Percentiles rank a stretch among this genome's conserved stretches.
Conservation (phyloP, 2,797 vertebrate species). For the Platyrinchus mystaceus region DNA sequence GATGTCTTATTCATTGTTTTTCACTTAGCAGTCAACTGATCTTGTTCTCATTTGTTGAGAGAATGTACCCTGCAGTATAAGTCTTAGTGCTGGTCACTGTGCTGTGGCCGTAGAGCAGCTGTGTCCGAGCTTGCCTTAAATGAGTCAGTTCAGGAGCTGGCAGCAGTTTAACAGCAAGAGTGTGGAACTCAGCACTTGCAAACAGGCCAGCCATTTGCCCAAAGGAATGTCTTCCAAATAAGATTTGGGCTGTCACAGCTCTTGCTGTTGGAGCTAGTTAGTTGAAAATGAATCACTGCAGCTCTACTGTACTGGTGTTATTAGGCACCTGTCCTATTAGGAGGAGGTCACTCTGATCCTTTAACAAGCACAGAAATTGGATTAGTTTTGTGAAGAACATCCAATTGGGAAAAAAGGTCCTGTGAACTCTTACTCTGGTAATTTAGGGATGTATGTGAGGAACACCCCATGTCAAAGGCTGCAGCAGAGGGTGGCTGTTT, state of each 20-base stretch:
- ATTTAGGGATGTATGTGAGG: not conserved
- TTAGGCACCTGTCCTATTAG: not conserved
- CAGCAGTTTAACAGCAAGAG: not conserved
- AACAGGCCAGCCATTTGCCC: not conserved
- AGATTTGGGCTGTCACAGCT: not conserved
- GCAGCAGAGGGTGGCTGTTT: not conserved
- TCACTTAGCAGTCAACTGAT: not conserved
- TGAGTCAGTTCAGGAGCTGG: not conserved
- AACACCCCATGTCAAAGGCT: not conserved
- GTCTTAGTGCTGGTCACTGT: not conserved
- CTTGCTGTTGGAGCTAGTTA: not conserved
- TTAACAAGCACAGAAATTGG: not conserved
- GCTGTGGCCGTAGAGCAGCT: not conserved
- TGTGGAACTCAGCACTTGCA: not conserved
- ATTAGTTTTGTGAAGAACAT: not conserved
- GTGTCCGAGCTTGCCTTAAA: not conserved
- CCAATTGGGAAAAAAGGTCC: not conserved
- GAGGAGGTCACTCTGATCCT: not conserved
- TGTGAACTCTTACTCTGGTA: not conserved
- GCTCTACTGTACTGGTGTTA: accelerated
- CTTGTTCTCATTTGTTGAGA: not conserved
- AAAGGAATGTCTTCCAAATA: not conserved
- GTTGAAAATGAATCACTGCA: not conserved
- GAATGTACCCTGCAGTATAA: accelerated
- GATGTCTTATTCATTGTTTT: not conserved